Percentiles rank a stretch among this genome's conserved stretches.
phyloP scores from a whole-genome alignment of 2,888 invertebrate genomes.

The Hirtodrosophila duncani region DNA sequence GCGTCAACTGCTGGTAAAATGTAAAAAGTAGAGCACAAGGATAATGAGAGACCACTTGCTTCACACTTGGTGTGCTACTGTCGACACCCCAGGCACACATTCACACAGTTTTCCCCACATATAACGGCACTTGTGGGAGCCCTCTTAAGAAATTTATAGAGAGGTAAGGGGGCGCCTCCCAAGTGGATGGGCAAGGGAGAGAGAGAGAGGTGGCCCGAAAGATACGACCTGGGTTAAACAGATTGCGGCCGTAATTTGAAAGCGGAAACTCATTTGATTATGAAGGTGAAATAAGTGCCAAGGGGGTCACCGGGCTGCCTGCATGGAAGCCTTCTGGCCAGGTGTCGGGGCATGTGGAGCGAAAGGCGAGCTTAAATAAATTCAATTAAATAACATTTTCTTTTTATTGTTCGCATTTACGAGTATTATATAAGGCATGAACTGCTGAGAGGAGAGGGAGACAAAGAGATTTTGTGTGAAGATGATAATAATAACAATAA shows the following conservation, averaged over 20 bases:
- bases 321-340: no score
- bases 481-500: conserved; percentile 42
- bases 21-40: conserved; percentile 66
- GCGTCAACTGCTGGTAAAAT: conserved; percentile 34
- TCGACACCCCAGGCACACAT: conserved; percentile 22
- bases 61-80: conserved; percentile 29
- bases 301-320: no score
- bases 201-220: neutral
- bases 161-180: conserved; percentile 24
- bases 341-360: no score
- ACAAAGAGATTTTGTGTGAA: conserved; percentile 13
- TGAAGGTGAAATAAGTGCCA: conserved; percentile 67
- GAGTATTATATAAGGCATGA: conserved; percentile 40
- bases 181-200: conserved; percentile 1
- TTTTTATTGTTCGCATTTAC: conserved; percentile 65
- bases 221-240: conserved; percentile 52
- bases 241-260: conserved; percentile 72
- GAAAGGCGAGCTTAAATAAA: conserved; percentile 65
- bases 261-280: conserved; percentile 71
- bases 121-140: conserved; percentile 38
- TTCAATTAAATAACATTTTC: conserved; percentile 73
- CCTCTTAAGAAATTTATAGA: conserved; percentile 42
- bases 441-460: conserved; percentile 12
- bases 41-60: conserved; percentile 67
- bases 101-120: conserved; percentile 30